A percentile compares a stretch with the other conserved stretches of the same genome.
Evolutionary conservation across 1,140 invertebrate genomes (phyloP).

Genomic region (Tetraneura akinire): DNA sequence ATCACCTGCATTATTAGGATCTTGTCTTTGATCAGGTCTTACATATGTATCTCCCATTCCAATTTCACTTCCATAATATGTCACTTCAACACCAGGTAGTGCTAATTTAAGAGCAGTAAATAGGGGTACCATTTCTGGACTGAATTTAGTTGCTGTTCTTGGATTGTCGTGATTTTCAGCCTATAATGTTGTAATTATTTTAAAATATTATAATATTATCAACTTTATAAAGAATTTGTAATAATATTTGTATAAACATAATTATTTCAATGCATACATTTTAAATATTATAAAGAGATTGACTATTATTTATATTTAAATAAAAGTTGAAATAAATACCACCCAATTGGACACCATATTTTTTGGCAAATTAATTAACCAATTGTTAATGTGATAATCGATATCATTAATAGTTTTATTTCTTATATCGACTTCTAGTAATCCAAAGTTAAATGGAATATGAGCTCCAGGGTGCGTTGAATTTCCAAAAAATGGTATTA

Average conservation of each 20-base stretch:
- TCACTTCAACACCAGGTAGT: constrained; percentile 45
- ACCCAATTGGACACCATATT: constrained; percentile 18
- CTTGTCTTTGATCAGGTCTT: constrained; percentile 57
- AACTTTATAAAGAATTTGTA: too few relatives aligned
- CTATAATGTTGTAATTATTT: not conserved
- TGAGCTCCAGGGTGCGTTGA: not conserved
- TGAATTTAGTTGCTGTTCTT: not conserved
- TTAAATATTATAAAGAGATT: too few relatives aligned
- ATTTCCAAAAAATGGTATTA: not conserved
- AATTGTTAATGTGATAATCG: not conserved
- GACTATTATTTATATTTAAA: too few relatives aligned
- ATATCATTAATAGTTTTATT: too few relatives aligned
- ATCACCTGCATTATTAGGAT: not conserved
- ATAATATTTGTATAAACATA: too few relatives aligned
- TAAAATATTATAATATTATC: too few relatives aligned
- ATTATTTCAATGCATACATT: too few relatives aligned
- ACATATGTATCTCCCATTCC: constrained; percentile 26
- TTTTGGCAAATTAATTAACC: not conserved
- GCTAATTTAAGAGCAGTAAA: constrained; percentile 1
- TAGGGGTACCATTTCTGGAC: constrained; percentile 3
- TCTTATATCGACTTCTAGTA: not conserved
- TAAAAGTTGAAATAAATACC: too few relatives aligned
- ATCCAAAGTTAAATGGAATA: not conserved
- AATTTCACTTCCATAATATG: constrained; percentile 53
- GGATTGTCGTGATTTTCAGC: constrained; percentile 53